These are phyloP conservation scores for Dipodomys ordii DNA, from an alignment of 2,113 vertebrate genomes.

Conservation along the genomic window DNA sequence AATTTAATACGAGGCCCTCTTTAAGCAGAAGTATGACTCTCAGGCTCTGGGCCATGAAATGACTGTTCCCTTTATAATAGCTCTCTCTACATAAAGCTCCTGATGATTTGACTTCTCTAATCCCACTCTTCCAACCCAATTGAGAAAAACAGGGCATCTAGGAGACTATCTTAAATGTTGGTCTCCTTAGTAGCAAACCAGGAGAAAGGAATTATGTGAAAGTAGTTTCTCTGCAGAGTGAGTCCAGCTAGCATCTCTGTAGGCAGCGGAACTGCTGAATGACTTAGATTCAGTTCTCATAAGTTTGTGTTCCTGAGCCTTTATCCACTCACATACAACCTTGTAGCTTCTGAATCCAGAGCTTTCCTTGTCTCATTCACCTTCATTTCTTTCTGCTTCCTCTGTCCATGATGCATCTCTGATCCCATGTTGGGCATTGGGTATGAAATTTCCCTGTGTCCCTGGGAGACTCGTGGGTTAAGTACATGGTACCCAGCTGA, in stretches of 20 bases:
- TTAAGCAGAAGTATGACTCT: background rate
- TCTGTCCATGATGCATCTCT: background rate
- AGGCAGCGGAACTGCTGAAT: background rate
- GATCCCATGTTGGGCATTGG: too few relatives aligned
- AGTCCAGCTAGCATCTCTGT: background rate
- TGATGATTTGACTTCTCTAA: background rate
- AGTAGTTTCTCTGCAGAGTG: background rate
- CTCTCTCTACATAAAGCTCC: background rate
- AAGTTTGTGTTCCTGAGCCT: background rate
- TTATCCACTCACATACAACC: background rate
- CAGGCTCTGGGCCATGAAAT: background rate
- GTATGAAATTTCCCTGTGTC: too few relatives aligned
- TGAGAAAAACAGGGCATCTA: background rate
- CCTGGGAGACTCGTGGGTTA: too few relatives aligned
- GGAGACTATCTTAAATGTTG: conserved; percentile 39
- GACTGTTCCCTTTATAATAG: background rate
- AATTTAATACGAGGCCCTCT: background rate
- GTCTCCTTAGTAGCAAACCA: background rate
- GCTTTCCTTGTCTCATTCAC: background rate
- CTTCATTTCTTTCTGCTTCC: background rate
- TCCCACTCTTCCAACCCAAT: background rate
- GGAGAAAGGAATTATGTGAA: background rate
- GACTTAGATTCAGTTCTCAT: background rate
- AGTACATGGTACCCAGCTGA: too few relatives aligned
- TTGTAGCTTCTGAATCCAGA: background rate